A percentile compares a stretch with the other conserved stretches of the same genome.
phyloP scores from a whole-genome alignment of 1,140 invertebrate species.

The Lamellibrachia luymesi region DNA sequence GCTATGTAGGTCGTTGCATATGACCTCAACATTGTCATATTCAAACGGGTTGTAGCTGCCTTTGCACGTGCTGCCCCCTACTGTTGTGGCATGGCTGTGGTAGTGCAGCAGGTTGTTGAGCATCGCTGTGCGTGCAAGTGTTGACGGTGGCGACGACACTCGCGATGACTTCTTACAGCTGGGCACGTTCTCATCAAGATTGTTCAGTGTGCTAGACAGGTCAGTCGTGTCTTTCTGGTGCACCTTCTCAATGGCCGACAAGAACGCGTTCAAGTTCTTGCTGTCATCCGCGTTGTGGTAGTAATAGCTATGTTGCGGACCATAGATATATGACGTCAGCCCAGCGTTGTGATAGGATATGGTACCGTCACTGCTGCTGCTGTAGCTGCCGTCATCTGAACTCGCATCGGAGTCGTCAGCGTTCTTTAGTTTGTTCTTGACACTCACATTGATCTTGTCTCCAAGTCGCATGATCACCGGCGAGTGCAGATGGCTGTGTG shows the following conservation, averaged over 20 bases:
- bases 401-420: constrained; percentile 19
- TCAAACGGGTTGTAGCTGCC: neutral
- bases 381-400: constrained; percentile 12
- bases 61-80: constrained; percentile 5
- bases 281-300: constrained; percentile 13
- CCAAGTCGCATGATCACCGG: constrained; percentile 51
- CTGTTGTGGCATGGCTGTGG: neutral
- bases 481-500: constrained; percentile 42
- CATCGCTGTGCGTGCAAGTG: neutral
- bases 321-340: neutral
- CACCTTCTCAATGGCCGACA: constrained; percentile 51
- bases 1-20: constrained; percentile 52
- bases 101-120: constrained; percentile 13
- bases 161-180: neutral
- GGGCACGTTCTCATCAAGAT: neutral
- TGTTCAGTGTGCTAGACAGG: constrained; percentile 4
- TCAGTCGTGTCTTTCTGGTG: constrained; percentile 39
- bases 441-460: constrained; percentile 35
- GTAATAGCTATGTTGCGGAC: neutral
- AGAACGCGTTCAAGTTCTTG: constrained; percentile 52
- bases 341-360: neutral
- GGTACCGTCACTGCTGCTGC: neutral
- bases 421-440: neutral
- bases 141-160: neutral
- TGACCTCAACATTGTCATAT: constrained; percentile 47